These are phyloP conservation scores for Erythrocebus patas DNA, from an alignment of 2,113 vertebrate genomes.

Conservation along the genomic window DNA sequence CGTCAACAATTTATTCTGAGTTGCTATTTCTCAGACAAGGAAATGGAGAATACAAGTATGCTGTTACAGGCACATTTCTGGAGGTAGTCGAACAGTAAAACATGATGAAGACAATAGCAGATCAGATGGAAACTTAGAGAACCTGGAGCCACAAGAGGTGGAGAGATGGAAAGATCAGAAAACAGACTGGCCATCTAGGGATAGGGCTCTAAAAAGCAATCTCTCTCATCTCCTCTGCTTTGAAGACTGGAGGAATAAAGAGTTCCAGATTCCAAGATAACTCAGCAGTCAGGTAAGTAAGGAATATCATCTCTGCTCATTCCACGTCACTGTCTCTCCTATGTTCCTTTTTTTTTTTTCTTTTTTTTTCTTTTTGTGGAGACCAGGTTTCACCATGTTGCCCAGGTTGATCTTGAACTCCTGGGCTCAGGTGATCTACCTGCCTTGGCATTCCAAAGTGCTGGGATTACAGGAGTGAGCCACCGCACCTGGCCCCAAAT, in stretches of 20 bases:
- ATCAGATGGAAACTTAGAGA: background rate
- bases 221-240: background rate
- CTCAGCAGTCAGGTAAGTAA: background rate
- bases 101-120: background rate
- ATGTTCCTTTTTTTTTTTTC: background rate
- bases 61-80: background rate
- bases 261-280: conserved; percentile 15
- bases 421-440: background rate
- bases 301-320: background rate
- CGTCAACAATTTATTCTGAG: background rate
- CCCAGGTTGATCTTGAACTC: background rate
- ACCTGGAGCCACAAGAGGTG: background rate
- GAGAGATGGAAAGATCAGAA: background rate
- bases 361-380: background rate
- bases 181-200: background rate
- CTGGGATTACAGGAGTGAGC: background rate
- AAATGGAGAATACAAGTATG: background rate
- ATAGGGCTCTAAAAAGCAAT: background rate
- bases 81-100: conserved; percentile 3
- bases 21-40: conserved; percentile 37
- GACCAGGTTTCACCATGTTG: background rate
- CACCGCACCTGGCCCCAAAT: background rate
- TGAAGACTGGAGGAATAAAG: background rate
- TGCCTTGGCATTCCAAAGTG: background rate
- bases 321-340: background rate